Percentiles rank a stretch among this genome's conserved stretches.
Conservation (phyloP, 2,113 vertebrate genomes). For the Petaurus breviceps region DNA sequence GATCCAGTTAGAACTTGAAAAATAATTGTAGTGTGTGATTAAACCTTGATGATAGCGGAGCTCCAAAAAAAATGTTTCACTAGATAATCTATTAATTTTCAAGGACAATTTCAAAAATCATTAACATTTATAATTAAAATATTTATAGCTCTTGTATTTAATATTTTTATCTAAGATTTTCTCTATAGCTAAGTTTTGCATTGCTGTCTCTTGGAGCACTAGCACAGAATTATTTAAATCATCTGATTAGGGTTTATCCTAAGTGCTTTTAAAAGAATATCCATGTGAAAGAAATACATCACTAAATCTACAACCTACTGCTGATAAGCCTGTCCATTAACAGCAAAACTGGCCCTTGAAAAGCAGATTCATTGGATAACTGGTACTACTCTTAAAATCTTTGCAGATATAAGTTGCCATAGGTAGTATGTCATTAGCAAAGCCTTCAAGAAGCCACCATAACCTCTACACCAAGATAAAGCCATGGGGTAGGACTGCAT, state of each 20-base stretch:
- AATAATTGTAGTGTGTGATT: neutral
- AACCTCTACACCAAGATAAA: neutral
- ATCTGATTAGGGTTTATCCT: neutral
- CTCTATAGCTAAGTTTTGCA: neutral
- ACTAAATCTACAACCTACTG: neutral
- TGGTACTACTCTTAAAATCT: neutral
- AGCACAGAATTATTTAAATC: neutral
- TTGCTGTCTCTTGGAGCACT: neutral
- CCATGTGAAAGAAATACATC: neutral
- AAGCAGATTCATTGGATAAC: neutral
- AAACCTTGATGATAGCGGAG: neutral
- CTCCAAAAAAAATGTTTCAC: neutral
- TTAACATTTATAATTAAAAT: neutral
- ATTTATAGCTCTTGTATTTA: neutral
- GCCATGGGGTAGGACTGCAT: neutral
- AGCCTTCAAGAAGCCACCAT: neutral
- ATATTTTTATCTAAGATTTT: neutral
- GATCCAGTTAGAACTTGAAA: neutral
- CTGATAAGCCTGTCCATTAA: neutral
- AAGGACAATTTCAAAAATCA: slow-evolving; percentile 22
- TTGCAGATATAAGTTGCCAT: neutral
- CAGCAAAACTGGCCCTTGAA: neutral
- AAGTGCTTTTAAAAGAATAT: neutral
- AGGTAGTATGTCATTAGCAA: neutral
- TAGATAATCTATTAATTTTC: neutral